phyloP scores from a whole-genome alignment of 2,888 invertebrate species.

The Watsonalla binaria region DNA sequence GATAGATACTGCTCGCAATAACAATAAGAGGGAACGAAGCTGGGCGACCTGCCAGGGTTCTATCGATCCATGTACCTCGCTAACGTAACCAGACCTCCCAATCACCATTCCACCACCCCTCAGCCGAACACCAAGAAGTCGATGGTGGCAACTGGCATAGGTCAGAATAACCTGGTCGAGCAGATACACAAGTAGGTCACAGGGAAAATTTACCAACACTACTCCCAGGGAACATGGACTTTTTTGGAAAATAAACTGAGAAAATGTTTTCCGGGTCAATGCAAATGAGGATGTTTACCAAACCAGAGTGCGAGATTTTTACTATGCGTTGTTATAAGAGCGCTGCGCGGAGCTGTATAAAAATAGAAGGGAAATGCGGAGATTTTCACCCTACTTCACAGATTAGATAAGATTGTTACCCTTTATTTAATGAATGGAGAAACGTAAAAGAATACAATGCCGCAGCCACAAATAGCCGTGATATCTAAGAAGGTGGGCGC shows the following conservation, averaged over 20 bases:
- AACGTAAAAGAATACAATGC: neutral
- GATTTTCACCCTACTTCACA: neutral
- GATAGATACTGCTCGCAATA: constrained; percentile 72
- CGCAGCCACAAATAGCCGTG: neutral
- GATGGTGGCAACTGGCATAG: constrained; percentile 41
- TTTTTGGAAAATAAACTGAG: constrained; percentile 60
- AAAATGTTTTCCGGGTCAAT: constrained; percentile 67
- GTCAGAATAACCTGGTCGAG: constrained; percentile 47
- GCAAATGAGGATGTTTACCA: constrained; percentile 64
- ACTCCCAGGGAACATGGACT: constrained; percentile 52
- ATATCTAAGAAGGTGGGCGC: neutral
- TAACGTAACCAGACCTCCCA: constrained; percentile 54
- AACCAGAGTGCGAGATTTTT: constrained; percentile 29
- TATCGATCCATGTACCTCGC: constrained; percentile 67
- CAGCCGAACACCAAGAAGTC: constrained; percentile 31
- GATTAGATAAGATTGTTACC: constrained; percentile 1
- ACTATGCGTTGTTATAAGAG: constrained; percentile 29
- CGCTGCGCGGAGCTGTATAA: constrained; percentile 16
- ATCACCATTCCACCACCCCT: constrained; percentile 51
- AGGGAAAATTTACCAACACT: constrained; percentile 77
- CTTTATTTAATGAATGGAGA: constrained; percentile 1
- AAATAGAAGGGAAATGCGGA: constrained; percentile 14
- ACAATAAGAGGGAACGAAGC: constrained; percentile 74
- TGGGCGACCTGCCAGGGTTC: constrained; percentile 76
- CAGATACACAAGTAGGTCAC: constrained; percentile 75